Evolutionary conservation across 2,113 vertebrate species (phyloP).

Genomic region (Macroglossus sobrinus): DNA sequence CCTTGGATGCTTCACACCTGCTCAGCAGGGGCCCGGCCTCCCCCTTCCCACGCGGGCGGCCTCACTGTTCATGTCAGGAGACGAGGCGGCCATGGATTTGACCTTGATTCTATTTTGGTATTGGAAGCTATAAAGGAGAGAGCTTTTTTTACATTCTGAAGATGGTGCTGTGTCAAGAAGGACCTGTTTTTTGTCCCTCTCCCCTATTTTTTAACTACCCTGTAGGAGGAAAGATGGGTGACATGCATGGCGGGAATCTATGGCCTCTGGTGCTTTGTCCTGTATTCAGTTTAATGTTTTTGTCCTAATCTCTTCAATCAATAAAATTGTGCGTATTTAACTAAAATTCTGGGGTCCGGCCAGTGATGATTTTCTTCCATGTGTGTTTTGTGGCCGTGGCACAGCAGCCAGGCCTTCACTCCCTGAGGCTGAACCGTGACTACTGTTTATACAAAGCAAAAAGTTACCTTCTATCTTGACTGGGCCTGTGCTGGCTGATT

Average conservation of each 20-base stretch:
- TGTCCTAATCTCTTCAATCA: conserved; percentile 99
- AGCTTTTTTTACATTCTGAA: conserved; percentile 88
- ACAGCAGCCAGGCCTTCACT: neutral
- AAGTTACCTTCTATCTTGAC: accelerated
- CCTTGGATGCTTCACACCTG: conserved; percentile 93
- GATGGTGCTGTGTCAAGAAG: conserved; percentile 96
- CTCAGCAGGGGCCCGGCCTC: conserved; percentile 84
- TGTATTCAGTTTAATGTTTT: conserved; percentile 99
- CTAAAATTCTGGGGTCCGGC: conserved; percentile 72
- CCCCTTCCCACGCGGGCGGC: conserved; percentile 78
- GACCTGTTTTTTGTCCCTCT: conserved; percentile 72
- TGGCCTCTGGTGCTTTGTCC: conserved; percentile 99
- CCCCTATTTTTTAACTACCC: conserved; percentile 76
- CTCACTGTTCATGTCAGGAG: conserved; percentile 84
- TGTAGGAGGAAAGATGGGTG: conserved; percentile 87
- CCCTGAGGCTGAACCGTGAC: accelerated
- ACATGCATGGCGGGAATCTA: conserved; percentile 96
- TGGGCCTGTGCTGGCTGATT: accelerated
- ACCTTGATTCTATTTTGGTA: conserved; percentile 86
- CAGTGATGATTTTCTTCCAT: neutral
- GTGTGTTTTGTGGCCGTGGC: neutral
- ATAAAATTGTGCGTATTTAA: conserved; percentile 98
- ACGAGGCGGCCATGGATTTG: conserved; percentile 86
- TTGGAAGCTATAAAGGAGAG: conserved; percentile 84
- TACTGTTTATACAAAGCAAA: neutral